Percentiles rank a stretch among this genome's conserved stretches.
Evolutionary conservation across 2,113 vertebrate genomes (phyloP).

Genomic region (Nothocercus nigrocapillus): DNA sequence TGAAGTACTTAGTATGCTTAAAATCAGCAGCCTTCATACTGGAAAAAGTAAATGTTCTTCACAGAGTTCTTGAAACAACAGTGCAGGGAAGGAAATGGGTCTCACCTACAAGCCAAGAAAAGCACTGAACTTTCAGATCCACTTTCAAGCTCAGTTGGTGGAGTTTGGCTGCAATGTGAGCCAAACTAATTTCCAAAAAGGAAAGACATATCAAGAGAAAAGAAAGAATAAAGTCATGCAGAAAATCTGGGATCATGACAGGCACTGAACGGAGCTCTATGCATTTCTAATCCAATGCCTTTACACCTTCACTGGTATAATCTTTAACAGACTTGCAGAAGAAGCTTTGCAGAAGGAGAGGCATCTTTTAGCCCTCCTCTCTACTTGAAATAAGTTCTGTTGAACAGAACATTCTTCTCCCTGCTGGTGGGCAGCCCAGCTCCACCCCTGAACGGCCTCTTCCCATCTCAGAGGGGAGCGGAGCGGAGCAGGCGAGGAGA

Average conservation of each 20-base stretch:
- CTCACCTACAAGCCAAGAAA: neutral
- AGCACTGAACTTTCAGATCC: neutral
- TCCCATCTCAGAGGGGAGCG: neutral
- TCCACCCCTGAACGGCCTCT: neutral
- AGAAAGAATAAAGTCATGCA: neutral
- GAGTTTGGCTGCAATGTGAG: neutral
- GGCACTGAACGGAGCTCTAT: accelerated
- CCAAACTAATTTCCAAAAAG: neutral
- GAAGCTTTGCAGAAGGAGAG: neutral
- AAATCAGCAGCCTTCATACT: neutral
- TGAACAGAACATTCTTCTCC: neutral
- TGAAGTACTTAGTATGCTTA: neutral
- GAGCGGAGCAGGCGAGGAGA: neutral
- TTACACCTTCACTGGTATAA: neutral
- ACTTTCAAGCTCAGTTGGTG: neutral
- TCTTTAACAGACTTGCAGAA: neutral
- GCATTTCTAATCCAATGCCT: neutral
- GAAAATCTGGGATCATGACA: neutral
- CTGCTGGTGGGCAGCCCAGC: neutral
- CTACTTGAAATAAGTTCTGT: neutral
- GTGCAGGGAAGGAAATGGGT: neutral
- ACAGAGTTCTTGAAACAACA: neutral
- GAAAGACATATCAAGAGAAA: neutral
- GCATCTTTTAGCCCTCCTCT: neutral
- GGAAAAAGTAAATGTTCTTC: neutral